Conservation (phyloP, 1,140 invertebrate species). For the Lamellibrachia luymesi region DNA sequence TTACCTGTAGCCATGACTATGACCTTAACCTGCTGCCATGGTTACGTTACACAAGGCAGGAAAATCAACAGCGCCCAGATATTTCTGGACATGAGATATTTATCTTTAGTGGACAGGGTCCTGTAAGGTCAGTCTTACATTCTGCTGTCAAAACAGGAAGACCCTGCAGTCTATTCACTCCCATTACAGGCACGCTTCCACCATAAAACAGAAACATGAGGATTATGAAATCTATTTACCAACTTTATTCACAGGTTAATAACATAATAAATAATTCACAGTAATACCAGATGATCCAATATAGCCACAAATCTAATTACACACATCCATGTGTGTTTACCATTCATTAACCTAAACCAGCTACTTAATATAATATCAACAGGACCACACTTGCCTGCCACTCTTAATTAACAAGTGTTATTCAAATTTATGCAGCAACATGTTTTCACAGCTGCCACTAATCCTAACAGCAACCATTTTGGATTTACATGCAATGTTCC, state of each 20-base stretch:
- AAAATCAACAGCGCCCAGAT: neutral
- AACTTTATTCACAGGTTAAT: neutral
- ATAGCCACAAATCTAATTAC: constrained; percentile 2
- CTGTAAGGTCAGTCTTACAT: neutral
- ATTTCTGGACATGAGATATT: neutral
- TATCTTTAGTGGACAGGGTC: neutral
- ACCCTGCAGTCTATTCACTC: neutral
- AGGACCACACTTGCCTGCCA: neutral
- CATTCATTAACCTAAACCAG: neutral
- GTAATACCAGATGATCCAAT: neutral
- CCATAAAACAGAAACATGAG: neutral
- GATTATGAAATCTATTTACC: neutral
- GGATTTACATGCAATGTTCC: neutral
- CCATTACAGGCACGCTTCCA: neutral
- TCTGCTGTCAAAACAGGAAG: neutral
- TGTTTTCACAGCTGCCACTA: neutral
- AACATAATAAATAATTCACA: constrained; percentile 1
- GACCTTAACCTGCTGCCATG: neutral
- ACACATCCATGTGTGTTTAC: neutral
- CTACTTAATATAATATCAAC: neutral
- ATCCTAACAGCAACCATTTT: neutral
- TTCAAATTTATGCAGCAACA: neutral
- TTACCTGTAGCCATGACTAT: neutral
- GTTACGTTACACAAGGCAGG: neutral
- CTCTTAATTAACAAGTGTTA: neutral